Percentiles rank a stretch among this genome's conserved stretches.
These are phyloP conservation scores for Bimastos eiseni DNA, from an alignment of 2,888 invertebrate species.

Conservation along the genomic window DNA sequence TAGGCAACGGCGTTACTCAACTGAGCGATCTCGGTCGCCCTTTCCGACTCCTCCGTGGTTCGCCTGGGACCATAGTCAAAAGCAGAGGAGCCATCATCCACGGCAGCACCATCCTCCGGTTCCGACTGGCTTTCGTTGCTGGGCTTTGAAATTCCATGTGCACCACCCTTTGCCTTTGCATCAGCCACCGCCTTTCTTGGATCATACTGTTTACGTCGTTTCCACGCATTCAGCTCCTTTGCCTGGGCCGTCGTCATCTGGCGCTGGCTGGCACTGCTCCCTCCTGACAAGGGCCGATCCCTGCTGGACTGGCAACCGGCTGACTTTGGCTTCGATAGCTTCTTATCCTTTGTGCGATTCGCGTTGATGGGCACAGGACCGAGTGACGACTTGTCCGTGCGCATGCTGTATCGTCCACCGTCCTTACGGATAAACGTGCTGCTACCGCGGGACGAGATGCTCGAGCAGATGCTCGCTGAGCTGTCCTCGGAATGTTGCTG, in stretches of 20 bases:
- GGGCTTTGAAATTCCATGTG: neutral
- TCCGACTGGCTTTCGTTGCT: neutral
- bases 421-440: conserved; percentile 64
- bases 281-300: neutral
- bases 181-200: conserved; percentile 88
- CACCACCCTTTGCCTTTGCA: neutral
- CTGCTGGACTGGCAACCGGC: conserved; percentile 7
- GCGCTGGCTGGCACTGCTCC: neutral
- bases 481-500: conserved; percentile 25
- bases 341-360: neutral
- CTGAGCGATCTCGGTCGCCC: conserved; percentile 35
- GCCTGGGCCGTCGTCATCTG: conserved; percentile 44
- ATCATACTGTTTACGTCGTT: conserved; percentile 90
- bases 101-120: neutral
- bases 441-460: neutral
- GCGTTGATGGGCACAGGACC: neutral
- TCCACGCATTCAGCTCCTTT: conserved; percentile 90
- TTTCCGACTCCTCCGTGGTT: neutral
- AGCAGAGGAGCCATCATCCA: neutral
- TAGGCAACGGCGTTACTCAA: conserved; percentile 41
- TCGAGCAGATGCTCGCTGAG: conserved; percentile 28
- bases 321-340: neutral
- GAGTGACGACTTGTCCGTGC: conserved; percentile 52
- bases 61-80: neutral
- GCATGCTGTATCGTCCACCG: conserved; percentile 71